Evolutionary conservation across 2,888 invertebrate species (phyloP).

Genomic region (Idaea dimidiata): DNA sequence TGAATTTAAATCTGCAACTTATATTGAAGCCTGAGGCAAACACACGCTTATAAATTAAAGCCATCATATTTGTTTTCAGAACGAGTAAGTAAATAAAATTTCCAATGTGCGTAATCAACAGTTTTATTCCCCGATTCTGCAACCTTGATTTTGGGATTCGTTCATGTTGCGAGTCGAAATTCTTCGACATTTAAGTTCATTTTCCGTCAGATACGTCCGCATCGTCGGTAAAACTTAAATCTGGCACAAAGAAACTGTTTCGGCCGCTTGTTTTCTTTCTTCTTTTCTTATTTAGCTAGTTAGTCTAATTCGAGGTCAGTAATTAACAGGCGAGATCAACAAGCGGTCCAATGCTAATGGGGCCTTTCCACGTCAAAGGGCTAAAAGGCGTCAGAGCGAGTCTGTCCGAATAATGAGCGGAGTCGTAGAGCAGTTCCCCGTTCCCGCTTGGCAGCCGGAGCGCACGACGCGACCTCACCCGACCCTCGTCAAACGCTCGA

Average conservation of each 20-base stretch:
- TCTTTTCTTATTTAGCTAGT: slow-evolving; percentile 37
- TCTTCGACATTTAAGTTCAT: slow-evolving; percentile 64
- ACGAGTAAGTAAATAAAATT: slow-evolving; percentile 72
- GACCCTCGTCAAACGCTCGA: slow-evolving; percentile 78
- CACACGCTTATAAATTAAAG: slow-evolving; percentile 72
- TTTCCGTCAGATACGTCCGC: slow-evolving; percentile 41
- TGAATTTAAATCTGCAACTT: slow-evolving; percentile 45
- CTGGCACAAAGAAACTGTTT: slow-evolving; percentile 38
- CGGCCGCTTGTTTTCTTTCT: too few relatives aligned
- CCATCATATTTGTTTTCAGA: slow-evolving; percentile 74
- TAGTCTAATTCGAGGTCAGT: slow-evolving; percentile 66
- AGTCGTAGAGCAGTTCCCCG: slow-evolving; percentile 59
- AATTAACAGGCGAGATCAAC: slow-evolving; percentile 77
- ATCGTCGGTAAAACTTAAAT: slow-evolving; percentile 61
- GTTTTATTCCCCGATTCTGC: slow-evolving; percentile 70
- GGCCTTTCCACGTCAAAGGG: slow-evolving; percentile 76
- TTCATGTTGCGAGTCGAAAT: slow-evolving; percentile 49
- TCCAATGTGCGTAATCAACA: slow-evolving; percentile 72
- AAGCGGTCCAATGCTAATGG: slow-evolving; percentile 76
- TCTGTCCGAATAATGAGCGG: slow-evolving; percentile 76
- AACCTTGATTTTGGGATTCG: slow-evolving; percentile 62
- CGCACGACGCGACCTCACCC: slow-evolving; percentile 58
- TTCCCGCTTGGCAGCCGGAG: slow-evolving; percentile 41
- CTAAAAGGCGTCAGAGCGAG: slow-evolving; percentile 75
- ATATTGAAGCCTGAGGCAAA: slow-evolving; percentile 43